Evolutionary conservation across 2,888 invertebrate species (phyloP).

Genomic region (Mythimna albipuncta): DNA sequence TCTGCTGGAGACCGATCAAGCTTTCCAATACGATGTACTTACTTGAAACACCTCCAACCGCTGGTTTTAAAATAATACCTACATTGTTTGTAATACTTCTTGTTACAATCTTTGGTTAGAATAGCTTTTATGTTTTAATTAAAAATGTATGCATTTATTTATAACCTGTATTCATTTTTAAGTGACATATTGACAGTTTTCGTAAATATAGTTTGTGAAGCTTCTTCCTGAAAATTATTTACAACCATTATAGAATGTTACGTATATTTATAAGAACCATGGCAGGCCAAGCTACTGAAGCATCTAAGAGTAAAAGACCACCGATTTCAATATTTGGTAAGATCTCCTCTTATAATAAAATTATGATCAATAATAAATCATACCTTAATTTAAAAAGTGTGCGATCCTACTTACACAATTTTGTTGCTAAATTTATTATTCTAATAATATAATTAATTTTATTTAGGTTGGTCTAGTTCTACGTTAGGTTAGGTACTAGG

Average conservation of each 20-base stretch:
- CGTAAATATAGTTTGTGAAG: background rate
- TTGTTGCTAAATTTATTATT: background rate
- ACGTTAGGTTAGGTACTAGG: background rate
- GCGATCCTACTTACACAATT: background rate
- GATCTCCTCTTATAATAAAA: slow-evolving; percentile 26
- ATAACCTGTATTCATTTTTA: slow-evolving; percentile 5
- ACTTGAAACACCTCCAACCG: slow-evolving; percentile 59
- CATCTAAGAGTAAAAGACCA: slow-evolving; percentile 53
- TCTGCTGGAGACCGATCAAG: slow-evolving; percentile 85
- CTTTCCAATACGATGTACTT: slow-evolving; percentile 86
- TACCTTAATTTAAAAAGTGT: background rate
- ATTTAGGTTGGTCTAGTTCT: background rate
- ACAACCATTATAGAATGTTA: slow-evolving; percentile 63
- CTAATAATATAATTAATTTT: background rate
- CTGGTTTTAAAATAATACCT: slow-evolving; percentile 5
- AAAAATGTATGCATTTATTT: slow-evolving; percentile 27
- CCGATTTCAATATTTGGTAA: slow-evolving; percentile 82
- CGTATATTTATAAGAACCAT: slow-evolving; percentile 70
- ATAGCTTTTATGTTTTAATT: slow-evolving; percentile 5
- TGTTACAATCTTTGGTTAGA: background rate
- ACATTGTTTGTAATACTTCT: slow-evolving; percentile 17
- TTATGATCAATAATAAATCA: background rate
- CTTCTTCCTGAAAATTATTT: background rate
- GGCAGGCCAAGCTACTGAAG: slow-evolving; percentile 38
- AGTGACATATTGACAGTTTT: slow-evolving; percentile 1